Base-by-base conservation (phyloP, 1,140 invertebrate genomes). In the Neotoxoptera formosana region DNA sequence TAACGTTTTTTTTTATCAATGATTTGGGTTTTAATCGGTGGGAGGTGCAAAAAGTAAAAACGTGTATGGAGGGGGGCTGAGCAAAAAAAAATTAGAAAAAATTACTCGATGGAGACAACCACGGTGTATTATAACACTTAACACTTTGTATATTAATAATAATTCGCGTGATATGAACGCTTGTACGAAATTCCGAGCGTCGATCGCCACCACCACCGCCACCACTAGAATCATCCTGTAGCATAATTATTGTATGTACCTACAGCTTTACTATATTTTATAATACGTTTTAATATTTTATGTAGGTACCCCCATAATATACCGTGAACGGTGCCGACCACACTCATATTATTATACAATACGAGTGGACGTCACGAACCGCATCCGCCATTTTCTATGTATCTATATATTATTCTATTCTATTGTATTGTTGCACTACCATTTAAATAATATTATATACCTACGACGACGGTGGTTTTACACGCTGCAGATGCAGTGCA, bases 371-470 rank as follows among this genome's bases (percentile, higher is more conserved):
- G 67, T 91, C 90, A 91, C 90, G 90, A 83, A 91, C 25, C 30
- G n/a, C n/a, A 47, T 81, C 88, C 67, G 91, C 91, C 76, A 83
- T 83, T 92, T 92, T 83, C 91, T 23, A 36, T 51, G 47, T 76
- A 76, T n/a, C n/a, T n/a, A n/a, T n/a, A n/a, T n/a, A n/a, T n/a
- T n/a, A n/a, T 76, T 76, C 30, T n/a, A 17, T 76, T 51, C 76
- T 92, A 51, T 92, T 51, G 91, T 92, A 88, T 34, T 34, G 34
- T 34, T 34, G 34, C 51, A 83, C 76, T 51, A 51, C 67, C n/a
- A 83, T 47, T 48, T 81, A 81, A 36, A n/a, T 47, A 41, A 11
- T 25, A 36, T n/a, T n/a, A 9, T 89, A 53, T 25, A 30, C 30
- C 30, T 17, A n/a, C 30, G 36, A n/a, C 30, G 36, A 56, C 51